A percentile compares a stretch with the other conserved stretches of the same genome.
phyloP scores from a whole-genome alignment of 2,797 vertebrate species.

The Decapterus maruadsi region DNA sequence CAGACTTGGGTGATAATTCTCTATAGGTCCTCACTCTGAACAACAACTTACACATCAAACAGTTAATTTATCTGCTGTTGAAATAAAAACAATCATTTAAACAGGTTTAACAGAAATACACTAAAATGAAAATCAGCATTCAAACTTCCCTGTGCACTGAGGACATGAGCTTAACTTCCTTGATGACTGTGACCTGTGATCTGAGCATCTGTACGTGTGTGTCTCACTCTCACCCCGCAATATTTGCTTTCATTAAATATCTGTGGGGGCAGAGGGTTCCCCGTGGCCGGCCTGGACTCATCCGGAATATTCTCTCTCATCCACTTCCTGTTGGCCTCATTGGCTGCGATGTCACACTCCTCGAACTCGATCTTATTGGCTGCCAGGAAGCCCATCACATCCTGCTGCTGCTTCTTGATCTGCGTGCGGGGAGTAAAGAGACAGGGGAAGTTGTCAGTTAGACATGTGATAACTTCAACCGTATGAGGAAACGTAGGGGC shows the following conservation, averaged over 20 bases:
- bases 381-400: conserved; percentile 92
- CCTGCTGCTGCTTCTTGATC: conserved; percentile 99
- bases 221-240: conserved; percentile 95
- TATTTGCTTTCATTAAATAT: conserved; percentile 95
- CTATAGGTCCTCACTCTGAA: background rate
- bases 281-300: conserved; percentile 88
- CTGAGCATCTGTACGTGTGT: background rate
- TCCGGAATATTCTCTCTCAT: conserved; percentile 97
- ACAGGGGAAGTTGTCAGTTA: conserved; percentile 62
- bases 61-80: background rate
- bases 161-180: background rate
- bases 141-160: background rate
- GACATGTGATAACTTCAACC: conserved; percentile 24
- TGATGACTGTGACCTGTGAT: background rate
- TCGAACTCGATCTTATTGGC: conserved; percentile 96
- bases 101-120: background rate
- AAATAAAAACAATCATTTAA: background rate
- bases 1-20: background rate
- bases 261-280: conserved; percentile 94
- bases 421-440: conserved; percentile 62
- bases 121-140: conserved; percentile 2
- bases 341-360: conserved; percentile 95
- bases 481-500: conserved; percentile 44
- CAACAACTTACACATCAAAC: background rate
- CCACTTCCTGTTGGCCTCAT: conserved; percentile 95